Percentiles rank a stretch among this genome's conserved stretches.
Conservation (phyloP, 2,113 vertebrate species). For the Sula dactylatra region DNA sequence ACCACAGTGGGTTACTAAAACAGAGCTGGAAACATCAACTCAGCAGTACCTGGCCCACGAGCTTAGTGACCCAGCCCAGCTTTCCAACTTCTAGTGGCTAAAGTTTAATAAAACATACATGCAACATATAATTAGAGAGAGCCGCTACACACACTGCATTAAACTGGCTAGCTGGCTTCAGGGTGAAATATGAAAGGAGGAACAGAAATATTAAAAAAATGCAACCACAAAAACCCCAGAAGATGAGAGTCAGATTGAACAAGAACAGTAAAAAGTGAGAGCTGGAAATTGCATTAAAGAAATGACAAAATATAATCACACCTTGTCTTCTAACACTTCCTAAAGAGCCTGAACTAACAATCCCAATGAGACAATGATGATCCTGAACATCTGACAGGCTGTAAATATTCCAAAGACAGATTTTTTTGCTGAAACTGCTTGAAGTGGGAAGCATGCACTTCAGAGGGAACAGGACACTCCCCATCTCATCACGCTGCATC, state of each 20-base stretch:
- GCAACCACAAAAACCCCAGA: too few species aligned
- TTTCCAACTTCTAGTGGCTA: not conserved
- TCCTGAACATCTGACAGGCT: not conserved
- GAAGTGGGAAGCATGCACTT: not conserved
- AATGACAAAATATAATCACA: fast-evolving
- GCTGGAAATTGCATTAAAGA: not conserved
- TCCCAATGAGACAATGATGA: not conserved
- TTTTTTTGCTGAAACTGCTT: not conserved
- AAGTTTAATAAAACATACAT: not conserved
- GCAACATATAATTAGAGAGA: not conserved
- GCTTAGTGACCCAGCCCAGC: not conserved
- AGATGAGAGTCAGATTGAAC: not conserved
- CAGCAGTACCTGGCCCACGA: not conserved
- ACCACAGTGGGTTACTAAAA: not conserved
- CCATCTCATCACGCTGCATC: not conserved
- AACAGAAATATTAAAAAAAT: not conserved
- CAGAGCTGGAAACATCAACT: not conserved
- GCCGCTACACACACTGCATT: not conserved
- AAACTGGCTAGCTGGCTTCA: not conserved
- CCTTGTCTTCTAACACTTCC: not conserved
- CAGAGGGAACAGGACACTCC: fast-evolving
- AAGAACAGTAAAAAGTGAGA: not conserved
- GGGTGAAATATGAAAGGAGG: not conserved
- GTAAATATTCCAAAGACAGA: not conserved
- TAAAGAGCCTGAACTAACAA: not conserved